These are phyloP conservation scores for Gadopsis marmoratus DNA, from an alignment of 2,797 vertebrate species.

Conservation along the genomic window DNA sequence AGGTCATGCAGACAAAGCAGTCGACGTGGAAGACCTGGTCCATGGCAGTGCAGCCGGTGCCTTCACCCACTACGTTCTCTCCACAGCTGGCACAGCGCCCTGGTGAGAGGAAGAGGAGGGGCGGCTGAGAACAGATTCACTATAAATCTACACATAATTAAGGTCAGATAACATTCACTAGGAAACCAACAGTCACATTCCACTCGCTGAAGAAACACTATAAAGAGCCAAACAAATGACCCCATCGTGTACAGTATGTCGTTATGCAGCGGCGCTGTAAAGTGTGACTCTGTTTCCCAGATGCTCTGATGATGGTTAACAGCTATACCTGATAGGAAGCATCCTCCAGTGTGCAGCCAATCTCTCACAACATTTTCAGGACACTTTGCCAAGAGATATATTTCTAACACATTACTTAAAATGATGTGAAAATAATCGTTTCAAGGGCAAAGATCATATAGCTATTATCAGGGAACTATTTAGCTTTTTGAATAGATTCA, in stretches of 20 bases:
- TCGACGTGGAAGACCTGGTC: constrained; percentile 98
- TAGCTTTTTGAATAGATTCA: background rate
- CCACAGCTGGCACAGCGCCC: constrained; percentile 97
- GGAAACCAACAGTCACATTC: background rate
- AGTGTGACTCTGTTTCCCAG: constrained; percentile 1
- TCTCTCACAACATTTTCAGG: constrained; percentile 22
- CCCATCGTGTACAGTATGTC: background rate
- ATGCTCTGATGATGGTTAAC: constrained; percentile 12
- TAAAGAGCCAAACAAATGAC: background rate
- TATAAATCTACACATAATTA: constrained; percentile 20
- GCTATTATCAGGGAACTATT: background rate
- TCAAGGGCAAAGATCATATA: constrained; percentile 1
- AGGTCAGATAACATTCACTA: constrained; percentile 27
- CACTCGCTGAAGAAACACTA: constrained; percentile 19
- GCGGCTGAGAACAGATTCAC: constrained; percentile 39
- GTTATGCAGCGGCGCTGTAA: background rate
- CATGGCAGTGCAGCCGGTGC: constrained; percentile 98
- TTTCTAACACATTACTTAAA: constrained; percentile 20
- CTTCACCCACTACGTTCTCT: constrained; percentile 97
- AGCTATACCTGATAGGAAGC: constrained; percentile 20
- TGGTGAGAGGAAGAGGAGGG: constrained; percentile 70
- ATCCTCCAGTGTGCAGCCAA: constrained; percentile 1
- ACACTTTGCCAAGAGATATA: constrained; percentile 8
- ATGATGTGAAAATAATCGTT: constrained; percentile 13
- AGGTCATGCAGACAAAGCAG: constrained; percentile 96